Evolutionary conservation across 2,888 invertebrate genomes (phyloP).

Genomic region (Zaprionus bogoriensis): DNA sequence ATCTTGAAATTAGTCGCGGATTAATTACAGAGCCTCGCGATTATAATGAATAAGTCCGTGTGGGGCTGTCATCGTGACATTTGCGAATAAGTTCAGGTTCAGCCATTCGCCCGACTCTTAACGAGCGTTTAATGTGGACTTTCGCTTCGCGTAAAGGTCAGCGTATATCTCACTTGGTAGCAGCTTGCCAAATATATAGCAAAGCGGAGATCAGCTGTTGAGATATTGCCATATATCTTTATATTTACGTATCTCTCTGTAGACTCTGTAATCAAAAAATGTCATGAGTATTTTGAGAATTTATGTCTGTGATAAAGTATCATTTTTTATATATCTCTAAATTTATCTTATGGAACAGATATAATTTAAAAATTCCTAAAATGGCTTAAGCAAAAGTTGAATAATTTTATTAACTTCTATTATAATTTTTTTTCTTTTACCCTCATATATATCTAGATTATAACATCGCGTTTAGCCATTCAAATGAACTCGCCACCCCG

Average conservation of each 20-base stretch:
- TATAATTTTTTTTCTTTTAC: not conserved
- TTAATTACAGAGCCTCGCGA: slow-evolving; percentile 20
- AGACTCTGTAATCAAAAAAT: no score
- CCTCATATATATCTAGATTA: not conserved
- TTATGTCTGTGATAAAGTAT: no score
- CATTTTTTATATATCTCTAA: no score
- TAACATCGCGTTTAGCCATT: not conserved
- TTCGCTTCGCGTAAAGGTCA: slow-evolving; percentile 60
- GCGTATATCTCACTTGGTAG: not conserved
- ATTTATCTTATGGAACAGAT: not conserved
- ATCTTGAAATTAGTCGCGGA: slow-evolving; percentile 35
- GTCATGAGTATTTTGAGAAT: no score
- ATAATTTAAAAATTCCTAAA: not conserved
- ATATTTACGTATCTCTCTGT: no score
- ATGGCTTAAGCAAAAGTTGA: not conserved
- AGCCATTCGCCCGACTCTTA: slow-evolving; percentile 11
- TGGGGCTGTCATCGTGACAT: slow-evolving; percentile 32
- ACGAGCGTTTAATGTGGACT: slow-evolving; percentile 40
- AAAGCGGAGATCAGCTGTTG: no score
- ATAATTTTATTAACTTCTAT: not conserved
- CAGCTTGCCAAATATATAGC: slow-evolving; percentile 24
- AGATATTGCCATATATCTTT: no score
- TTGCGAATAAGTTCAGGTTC: slow-evolving; percentile 26
- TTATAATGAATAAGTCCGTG: slow-evolving; percentile 32
- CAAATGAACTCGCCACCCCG: not conserved